These are phyloP conservation scores for Pollimyrus isidori DNA, from an alignment of 2,113 vertebrate species.

Conservation along the genomic window DNA sequence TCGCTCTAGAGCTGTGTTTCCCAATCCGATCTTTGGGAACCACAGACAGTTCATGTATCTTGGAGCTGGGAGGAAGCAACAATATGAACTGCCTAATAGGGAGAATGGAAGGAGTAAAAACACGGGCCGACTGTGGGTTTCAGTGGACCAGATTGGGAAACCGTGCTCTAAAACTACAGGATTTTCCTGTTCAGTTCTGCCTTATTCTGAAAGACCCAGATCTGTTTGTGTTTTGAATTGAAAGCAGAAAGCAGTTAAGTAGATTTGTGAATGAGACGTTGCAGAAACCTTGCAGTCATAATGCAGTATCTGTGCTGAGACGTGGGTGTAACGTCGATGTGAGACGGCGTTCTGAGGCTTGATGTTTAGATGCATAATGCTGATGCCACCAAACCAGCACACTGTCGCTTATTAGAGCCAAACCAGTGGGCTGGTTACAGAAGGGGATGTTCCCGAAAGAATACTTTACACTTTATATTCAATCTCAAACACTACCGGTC, in stretches of 20 bases:
- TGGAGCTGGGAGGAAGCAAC: neutral
- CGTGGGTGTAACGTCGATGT: neutral
- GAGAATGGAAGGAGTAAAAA: neutral
- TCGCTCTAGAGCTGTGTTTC: neutral
- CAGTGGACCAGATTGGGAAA: neutral
- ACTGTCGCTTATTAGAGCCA: neutral
- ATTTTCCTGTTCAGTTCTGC: neutral
- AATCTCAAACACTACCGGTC: neutral
- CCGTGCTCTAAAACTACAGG: neutral
- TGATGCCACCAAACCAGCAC: neutral
- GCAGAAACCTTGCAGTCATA: neutral
- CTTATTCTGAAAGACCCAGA: neutral
- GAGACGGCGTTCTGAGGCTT: neutral
- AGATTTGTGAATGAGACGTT: neutral
- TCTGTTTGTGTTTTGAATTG: neutral
- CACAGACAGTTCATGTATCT: neutral
- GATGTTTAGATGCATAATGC: neutral
- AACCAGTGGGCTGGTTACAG: neutral
- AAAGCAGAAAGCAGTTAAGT: neutral
- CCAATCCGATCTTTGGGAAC: neutral
- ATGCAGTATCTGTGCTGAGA: neutral
- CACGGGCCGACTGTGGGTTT: neutral
- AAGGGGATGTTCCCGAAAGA: neutral
- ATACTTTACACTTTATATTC: neutral
- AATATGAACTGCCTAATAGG: neutral